Conservation (phyloP, 2,888 invertebrate genomes). For the Nephrotoma flavescens region DNA sequence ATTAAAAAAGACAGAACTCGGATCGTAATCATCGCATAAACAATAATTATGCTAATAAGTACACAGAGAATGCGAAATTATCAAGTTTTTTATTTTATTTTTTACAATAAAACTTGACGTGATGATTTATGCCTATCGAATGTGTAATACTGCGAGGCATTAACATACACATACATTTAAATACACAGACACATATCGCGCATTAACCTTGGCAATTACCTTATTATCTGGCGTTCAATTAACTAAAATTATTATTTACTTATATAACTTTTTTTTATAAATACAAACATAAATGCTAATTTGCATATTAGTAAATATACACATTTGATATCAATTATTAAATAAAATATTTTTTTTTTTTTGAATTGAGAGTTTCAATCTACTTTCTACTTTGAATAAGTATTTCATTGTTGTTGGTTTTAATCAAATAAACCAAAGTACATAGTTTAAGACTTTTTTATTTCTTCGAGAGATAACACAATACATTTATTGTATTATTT, state of each 20-base stretch:
- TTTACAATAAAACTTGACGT: neutral
- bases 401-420: neutral
- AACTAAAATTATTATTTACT: neutral
- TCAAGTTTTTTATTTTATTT: neutral
- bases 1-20: neutral
- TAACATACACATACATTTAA: neutral
- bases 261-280: neutral
- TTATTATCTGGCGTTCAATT: neutral
- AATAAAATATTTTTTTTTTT: neutral
- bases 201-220: neutral
- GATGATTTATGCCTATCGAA: neutral
- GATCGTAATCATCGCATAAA: neutral
- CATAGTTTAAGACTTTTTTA: neutral
- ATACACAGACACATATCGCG: neutral
- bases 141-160: neutral
- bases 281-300: neutral
- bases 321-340: neutral
- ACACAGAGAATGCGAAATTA: neutral
- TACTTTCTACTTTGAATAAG: neutral
- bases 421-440: neutral
- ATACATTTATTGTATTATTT: neutral
- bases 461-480: neutral
- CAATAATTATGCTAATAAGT: neutral
- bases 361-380: neutral
- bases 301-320: neutral